Evolutionary conservation across 2,888 invertebrate species (phyloP), one percentile per base, ranked within the genome.

Genomic region (Pimpla rufipes): DNA sequence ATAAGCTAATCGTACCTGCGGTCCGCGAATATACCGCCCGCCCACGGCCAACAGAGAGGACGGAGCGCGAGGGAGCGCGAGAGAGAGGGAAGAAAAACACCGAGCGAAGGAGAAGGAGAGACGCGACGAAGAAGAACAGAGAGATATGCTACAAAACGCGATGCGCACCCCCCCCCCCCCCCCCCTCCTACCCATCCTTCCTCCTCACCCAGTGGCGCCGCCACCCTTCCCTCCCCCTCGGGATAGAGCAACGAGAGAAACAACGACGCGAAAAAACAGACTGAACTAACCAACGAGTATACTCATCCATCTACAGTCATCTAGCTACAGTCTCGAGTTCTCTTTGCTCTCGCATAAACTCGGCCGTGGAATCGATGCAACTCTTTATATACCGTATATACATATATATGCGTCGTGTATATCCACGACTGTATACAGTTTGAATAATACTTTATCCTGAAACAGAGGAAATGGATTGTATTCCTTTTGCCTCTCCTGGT

Each of bases 1-100:
- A 90, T 90, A 89, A 89, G 90, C 90, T 90, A 90, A 90, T 90
- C 90, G 90, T 89, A 86, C 85, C 79, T 84, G 85, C 62, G 81
- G 85, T 83, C 80, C 68, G 75, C 73, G 83, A 83, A 71, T 68
- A 45, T 62, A 70, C 59, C 21, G 66, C 75, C 67, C 83, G 74
- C 73, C 83, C 77, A 77, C 73, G 62, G n/a, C 73, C 35, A 47
- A 21, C 74, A 68, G 62, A 64, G 64, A 67, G 81, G 59, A 37
- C 45, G 77, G 16, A 66, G 37, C 68, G 70, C 70, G 77, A 81
- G 71, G n/a, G n/a, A n/a, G n/a, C n/a, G n/a, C 42, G 18, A 50
- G 68, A 52, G 79, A 62, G 59, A 76, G 62, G 45, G 57, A 78
- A 64, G 21, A 52, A 52, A 59, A 78, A 68, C 29, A 70, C 55